Base-by-base conservation (phyloP, 2,888 invertebrate genomes). In the Sicus ferrugineus region DNA sequence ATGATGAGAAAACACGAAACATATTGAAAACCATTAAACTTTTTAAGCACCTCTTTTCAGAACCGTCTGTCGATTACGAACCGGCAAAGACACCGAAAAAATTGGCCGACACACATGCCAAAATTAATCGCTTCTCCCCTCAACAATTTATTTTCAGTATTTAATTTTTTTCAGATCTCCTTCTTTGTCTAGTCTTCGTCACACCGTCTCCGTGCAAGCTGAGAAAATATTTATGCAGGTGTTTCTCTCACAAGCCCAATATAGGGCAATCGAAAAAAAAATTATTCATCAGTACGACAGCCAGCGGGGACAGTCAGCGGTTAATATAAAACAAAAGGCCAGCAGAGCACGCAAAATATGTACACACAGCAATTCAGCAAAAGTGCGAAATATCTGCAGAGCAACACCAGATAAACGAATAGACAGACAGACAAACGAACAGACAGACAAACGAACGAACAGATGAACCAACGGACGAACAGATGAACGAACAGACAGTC, bases 171-270 rank as follows among this genome's bases (percentile, higher is more conserved):
- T 42, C 16, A 16, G 11, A 42, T 42, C n/a, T n/a, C n/a, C n/a
- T 42, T 42, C 42, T n/a, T 42, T 42, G 42, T 42, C 42, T 42
- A 42, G 42, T n/a, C n/a, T n/a, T n/a, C 42, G 42, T n/a, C 42
- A 42, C 42, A 42, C 42, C 4, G 1, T 4, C 42, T 21, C 14
- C 11, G 52, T 34, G 66, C 62, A 70, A 67, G 69, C 70, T 73
- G 69, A 65, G 67, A 31, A 70, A 69, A 71, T 73, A 58, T 73
- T 73, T 70, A 71, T 67, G 70, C 71, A 71, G 71, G 69, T 73
- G 71, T 67, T 58, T 50, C 48, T 52, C 42, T 2, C 26, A 58
- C 58, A 31, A 11, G 30, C 26, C 54, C 58, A 52, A 21, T 34
- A 30, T 21, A 52, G 30, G 9, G 30, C 42, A 54, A 58, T 38